Conservation (phyloP, 2,888 invertebrate species). For the Cecidostiba fungosa region DNA sequence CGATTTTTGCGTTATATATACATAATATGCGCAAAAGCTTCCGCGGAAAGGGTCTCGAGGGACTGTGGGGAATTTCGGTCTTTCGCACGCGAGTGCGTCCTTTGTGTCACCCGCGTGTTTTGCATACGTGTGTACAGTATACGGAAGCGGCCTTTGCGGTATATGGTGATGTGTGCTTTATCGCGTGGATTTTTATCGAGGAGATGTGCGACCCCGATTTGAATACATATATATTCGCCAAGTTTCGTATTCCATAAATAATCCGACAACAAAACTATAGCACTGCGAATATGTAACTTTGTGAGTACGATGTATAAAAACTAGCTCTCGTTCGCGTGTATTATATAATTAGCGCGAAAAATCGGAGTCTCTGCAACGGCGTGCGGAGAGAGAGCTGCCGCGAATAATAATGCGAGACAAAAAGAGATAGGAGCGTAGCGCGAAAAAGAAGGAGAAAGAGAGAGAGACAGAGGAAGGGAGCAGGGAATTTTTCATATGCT, state of each 20-base stretch:
- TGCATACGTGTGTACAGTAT: not conserved
- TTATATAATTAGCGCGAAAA: conserved; percentile 39
- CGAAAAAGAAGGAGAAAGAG: not conserved
- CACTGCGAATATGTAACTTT: too few relatives aligned
- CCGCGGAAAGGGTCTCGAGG: not conserved
- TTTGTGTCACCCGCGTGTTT: conserved; percentile 55
- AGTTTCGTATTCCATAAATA: too few relatives aligned
- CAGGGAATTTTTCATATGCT: conserved; percentile 79
- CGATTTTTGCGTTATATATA: conserved; percentile 3
- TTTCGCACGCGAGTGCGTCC: conserved; percentile 52
- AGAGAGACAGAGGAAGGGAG: conserved; percentile 40
- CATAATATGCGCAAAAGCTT: not conserved
- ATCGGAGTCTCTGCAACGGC: not conserved
- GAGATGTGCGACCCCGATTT: not conserved
- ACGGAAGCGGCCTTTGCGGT: conserved; percentile 1
- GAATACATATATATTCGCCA: not conserved
- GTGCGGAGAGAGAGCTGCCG: too few relatives aligned
- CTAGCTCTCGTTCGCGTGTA: not conserved
- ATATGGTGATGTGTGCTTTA: not conserved
- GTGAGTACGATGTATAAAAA: not conserved
- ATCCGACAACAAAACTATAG: too few relatives aligned
- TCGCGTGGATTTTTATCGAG: not conserved
- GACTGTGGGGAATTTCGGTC: conserved; percentile 43
- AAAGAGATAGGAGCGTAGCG: conserved; percentile 16
- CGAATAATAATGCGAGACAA: conserved; percentile 31